Percentiles rank a stretch among this genome's conserved stretches.
These are phyloP conservation scores for Xyrichtys novacula DNA, from an alignment of 2,797 vertebrate genomes.

Conservation along the genomic window DNA sequence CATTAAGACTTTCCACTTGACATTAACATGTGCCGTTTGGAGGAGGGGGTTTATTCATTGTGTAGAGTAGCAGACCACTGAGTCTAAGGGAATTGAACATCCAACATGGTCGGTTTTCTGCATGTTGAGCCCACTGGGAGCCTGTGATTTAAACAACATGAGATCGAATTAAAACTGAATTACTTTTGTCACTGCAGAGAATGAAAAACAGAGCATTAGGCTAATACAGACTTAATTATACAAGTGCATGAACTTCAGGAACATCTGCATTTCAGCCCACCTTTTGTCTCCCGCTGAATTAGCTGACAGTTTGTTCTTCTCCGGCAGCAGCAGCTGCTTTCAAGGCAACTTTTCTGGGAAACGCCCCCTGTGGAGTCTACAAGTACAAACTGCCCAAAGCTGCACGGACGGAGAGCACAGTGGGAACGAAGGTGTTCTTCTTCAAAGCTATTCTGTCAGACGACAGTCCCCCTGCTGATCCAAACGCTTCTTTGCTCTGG, in stretches of 20 bases:
- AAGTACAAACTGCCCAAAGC: constrained; percentile 94
- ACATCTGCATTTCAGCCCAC: constrained; percentile 22
- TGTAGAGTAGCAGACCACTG: constrained; percentile 36
- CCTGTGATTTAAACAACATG: constrained; percentile 38
- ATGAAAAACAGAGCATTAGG: constrained; percentile 14
- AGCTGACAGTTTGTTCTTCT: constrained; percentile 32
- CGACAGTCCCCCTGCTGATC: constrained; percentile 49
- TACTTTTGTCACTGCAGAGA: constrained; percentile 33
- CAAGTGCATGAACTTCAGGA: constrained; percentile 7
- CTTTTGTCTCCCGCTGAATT: constrained; percentile 31
- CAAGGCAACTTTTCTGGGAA: constrained; percentile 91
- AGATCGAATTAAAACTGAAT: constrained; percentile 58
- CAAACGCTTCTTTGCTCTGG: constrained; percentile 84
- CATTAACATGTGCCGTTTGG: constrained; percentile 35
- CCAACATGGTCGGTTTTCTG: constrained; percentile 30
- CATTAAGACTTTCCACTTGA: constrained; percentile 54
- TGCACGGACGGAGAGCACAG: constrained; percentile 79
- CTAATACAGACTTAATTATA: constrained; percentile 34
- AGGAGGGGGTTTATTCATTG: constrained; percentile 50
- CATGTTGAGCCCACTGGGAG: constrained; percentile 36
- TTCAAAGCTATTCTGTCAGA: constrained; percentile 93
- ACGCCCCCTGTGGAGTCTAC: constrained; percentile 94
- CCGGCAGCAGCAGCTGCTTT: constrained; percentile 84
- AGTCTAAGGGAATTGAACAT: constrained; percentile 24
- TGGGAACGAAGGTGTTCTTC: constrained; percentile 96